A percentile compares a stretch with the other conserved stretches of the same genome.
Conservation (phyloP, 2,113 vertebrate species). For the Nycticryphes semicollaris region DNA sequence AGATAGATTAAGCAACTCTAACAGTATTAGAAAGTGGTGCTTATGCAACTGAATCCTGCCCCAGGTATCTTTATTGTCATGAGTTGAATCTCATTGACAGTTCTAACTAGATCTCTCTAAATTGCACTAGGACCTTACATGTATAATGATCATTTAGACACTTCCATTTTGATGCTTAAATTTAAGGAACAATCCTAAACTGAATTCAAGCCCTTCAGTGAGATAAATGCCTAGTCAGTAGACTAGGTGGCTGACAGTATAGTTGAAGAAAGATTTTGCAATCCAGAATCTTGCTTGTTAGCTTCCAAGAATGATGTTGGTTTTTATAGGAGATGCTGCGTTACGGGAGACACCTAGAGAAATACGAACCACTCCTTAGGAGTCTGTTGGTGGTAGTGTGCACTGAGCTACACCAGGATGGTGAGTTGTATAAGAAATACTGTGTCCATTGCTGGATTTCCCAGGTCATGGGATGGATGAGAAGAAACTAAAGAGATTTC, state of each 20-base stretch:
- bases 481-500: not conserved
- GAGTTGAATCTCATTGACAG: not conserved
- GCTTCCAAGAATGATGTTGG: not conserved
- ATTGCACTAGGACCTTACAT: rapidly evolving
- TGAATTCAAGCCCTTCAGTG: not conserved
- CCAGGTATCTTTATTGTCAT: not conserved
- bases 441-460: not conserved
- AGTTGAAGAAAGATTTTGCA: not conserved
- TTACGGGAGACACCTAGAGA: not conserved
- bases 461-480: not conserved
- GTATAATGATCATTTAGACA: not conserved
- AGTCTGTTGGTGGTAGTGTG: not conserved
- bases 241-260: not conserved
- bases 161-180: not conserved
- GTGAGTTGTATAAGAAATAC: not conserved
- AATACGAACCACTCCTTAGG: not conserved
- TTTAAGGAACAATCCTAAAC: not conserved
- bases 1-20: not conserved
- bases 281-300: rapidly evolving
- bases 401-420: too few species aligned
- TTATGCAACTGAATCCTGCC: not conserved
- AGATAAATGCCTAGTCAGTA: not conserved
- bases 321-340: too few species aligned
- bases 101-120: not conserved
- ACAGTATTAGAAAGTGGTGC: not conserved